Evolutionary conservation across 2,113 vertebrate species (phyloP).

Genomic region (Ceyx melanurus): DNA sequence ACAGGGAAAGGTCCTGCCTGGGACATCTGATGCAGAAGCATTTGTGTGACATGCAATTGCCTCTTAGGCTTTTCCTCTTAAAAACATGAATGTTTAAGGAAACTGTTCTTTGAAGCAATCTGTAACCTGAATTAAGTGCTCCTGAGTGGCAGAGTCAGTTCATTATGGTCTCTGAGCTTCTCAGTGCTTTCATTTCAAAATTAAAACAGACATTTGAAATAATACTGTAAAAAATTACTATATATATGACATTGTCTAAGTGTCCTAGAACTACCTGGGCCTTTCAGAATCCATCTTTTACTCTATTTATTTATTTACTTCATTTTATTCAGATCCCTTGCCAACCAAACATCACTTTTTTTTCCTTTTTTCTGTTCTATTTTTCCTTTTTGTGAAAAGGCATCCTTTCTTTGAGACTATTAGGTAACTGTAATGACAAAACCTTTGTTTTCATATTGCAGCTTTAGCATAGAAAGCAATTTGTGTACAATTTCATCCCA

Average conservation of each 20-base stretch:
- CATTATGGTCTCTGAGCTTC: background rate
- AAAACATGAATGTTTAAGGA: background rate
- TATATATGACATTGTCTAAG: background rate
- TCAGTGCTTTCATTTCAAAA: background rate
- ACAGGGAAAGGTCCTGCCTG: background rate
- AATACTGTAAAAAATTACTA: background rate
- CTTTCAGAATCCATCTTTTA: background rate
- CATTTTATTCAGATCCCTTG: background rate
- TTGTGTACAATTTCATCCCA: background rate
- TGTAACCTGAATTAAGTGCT: background rate
- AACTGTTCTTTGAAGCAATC: background rate
- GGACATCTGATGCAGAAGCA: background rate
- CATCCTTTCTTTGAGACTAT: background rate
- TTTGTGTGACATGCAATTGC: accelerated
- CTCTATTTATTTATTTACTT: background rate
- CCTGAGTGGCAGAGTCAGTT: background rate
- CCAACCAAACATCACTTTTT: background rate
- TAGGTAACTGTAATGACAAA: background rate
- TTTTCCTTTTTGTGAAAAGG: background rate
- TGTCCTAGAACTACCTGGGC: background rate
- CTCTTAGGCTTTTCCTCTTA: background rate
- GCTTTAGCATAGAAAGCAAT: background rate
- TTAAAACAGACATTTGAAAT: background rate
- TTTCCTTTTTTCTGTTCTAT: no score
- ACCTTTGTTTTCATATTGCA: background rate